Evolutionary conservation across 1,140 invertebrate species (phyloP).

Genomic region (Thaumatotibia leucotreta): DNA sequence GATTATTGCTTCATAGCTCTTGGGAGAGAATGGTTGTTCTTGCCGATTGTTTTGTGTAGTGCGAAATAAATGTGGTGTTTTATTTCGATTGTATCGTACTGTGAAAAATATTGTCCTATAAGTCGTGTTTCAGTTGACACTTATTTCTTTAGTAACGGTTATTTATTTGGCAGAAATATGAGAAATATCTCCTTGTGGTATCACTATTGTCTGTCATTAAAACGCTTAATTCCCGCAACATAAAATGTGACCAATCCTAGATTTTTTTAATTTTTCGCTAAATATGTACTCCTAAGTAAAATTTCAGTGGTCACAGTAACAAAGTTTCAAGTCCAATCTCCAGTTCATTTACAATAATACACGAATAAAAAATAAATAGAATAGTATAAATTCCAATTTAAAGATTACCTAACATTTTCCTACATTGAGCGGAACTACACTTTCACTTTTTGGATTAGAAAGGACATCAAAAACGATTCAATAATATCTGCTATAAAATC

Average conservation of each 20-base stretch:
- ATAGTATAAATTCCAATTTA: not conserved
- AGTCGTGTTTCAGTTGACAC: not conserved
- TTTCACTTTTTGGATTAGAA: not conserved
- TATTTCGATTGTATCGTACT: not conserved
- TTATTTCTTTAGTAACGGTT: not conserved
- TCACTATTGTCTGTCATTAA: no score
- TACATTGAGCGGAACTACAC: not conserved
- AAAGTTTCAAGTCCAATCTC: no score
- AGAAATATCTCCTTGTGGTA: no score
- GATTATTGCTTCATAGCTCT: constrained; percentile 23
- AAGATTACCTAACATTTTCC: not conserved
- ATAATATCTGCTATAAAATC: not conserved
- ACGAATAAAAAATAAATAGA: no score
- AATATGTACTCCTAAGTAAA: no score
- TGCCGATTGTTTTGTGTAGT: no score
- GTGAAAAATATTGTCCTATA: not conserved
- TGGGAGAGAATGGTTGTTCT: not conserved
- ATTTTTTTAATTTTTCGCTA: no score
- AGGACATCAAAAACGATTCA: not conserved
- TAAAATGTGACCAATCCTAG: no score
- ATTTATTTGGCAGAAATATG: not conserved
- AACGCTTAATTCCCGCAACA: no score
- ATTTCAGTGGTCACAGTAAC: no score
- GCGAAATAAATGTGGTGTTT: not conserved
- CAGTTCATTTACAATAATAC: no score